These are phyloP conservation scores for Hydractinia symbiolongicarpus DNA, from an alignment of 30 jellyfish, hydroid and myxozoan genomes.

Conservation along the genomic window DNA sequence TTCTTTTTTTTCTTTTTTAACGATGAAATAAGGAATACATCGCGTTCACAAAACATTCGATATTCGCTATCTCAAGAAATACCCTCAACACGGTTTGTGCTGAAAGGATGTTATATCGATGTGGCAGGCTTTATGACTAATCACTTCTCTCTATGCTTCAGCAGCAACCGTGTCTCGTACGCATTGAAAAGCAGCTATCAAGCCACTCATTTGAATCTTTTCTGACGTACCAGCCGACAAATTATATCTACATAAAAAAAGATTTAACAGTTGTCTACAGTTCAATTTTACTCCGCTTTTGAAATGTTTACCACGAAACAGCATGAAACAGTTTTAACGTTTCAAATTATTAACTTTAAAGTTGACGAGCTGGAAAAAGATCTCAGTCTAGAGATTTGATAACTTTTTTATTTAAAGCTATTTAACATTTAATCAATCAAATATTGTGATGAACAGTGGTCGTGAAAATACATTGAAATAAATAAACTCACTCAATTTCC, in stretches of 20 bases:
- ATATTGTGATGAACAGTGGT: background rate
- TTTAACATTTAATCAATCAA: background rate
- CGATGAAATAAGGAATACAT: too few relatives aligned
- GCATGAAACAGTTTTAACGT: background rate
- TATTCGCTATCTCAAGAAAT: too few relatives aligned
- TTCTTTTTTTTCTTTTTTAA: too few relatives aligned
- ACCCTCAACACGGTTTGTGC: too few relatives aligned
- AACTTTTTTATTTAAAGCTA: too few relatives aligned
- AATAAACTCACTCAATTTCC: slow-evolving; percentile 77
- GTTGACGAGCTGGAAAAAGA: background rate
- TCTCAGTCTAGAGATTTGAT: too few relatives aligned
- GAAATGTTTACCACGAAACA: background rate
- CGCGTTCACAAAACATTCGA: too few relatives aligned
- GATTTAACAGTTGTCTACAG: background rate
- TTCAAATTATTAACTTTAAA: background rate
- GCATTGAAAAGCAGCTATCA: slow-evolving; percentile 86
- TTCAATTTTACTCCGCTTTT: background rate
- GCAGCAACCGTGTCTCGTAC: slow-evolving; percentile 68
- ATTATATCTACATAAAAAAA: slow-evolving; percentile 48
- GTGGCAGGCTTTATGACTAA: background rate
- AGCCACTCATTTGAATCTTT: slow-evolving; percentile 80
- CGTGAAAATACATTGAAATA: background rate
- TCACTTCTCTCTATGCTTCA: slow-evolving; percentile 19
- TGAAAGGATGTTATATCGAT: too few relatives aligned
- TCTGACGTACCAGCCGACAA: slow-evolving; percentile 96